Percentiles rank a stretch among this genome's conserved stretches.
Conservation (phyloP, 2,888 invertebrate genomes). For the Sinodicranocentrus sp. region DNA sequence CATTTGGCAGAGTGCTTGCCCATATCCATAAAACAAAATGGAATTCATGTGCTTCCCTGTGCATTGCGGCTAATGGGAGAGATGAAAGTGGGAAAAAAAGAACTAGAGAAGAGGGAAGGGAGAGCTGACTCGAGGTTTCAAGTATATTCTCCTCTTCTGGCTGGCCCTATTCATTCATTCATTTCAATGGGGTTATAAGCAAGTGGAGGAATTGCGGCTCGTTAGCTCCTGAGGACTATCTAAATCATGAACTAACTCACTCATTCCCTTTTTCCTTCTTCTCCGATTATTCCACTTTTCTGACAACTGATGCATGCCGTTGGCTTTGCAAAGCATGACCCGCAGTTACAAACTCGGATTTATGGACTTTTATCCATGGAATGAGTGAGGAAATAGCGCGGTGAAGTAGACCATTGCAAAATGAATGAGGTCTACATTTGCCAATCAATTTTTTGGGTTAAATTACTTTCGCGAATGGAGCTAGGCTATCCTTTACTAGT, state of each 20-base stretch:
- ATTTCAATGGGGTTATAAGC: conserved; percentile 57
- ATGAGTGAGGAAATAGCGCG: no score
- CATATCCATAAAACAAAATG: conserved; percentile 56
- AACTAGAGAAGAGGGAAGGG: background rate
- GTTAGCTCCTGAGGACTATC: conserved; percentile 71
- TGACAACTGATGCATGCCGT: conserved; percentile 52
- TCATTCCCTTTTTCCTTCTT: conserved; percentile 37
- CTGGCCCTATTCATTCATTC: conserved; percentile 51
- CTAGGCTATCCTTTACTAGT: no score
- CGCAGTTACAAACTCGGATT: no score
- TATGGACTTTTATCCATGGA: no score
- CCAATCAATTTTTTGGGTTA: no score
- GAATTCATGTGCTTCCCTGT: conserved; percentile 23
- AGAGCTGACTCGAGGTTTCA: background rate
- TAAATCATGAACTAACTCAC: conserved; percentile 55
- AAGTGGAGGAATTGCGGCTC: conserved; percentile 74
- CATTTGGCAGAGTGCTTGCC: conserved; percentile 54
- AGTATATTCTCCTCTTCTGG: no score
- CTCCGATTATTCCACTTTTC: conserved; percentile 52
- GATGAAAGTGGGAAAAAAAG: conserved; percentile 41
- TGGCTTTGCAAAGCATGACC: background rate
- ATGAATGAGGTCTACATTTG: no score
- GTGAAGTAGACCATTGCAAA: no score
- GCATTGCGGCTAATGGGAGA: conserved; percentile 50
- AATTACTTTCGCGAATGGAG: no score